A percentile compares a stretch with the other conserved stretches of the same genome.
These are phyloP conservation scores for Rhodophaea formosa DNA, from an alignment of 2,888 invertebrate species.

Conservation along the genomic window DNA sequence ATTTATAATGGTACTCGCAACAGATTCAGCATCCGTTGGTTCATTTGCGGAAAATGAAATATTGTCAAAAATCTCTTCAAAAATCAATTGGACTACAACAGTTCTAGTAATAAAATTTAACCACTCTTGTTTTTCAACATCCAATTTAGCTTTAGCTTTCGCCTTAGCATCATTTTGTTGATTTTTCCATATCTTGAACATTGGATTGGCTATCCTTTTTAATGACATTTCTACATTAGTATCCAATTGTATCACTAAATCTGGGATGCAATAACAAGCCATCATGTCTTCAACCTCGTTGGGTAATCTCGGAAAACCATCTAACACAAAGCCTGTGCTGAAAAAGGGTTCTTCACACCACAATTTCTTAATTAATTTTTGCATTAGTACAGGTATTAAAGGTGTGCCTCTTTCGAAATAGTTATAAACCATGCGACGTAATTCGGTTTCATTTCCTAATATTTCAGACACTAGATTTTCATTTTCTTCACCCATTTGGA, in stretches of 20 bases:
- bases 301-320: constrained; percentile 82
- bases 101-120: constrained; percentile 48
- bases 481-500: constrained; percentile 62
- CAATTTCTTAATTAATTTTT: constrained; percentile 63
- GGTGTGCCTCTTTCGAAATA: constrained; percentile 75
- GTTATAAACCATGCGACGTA: constrained; percentile 58
- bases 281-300: constrained; percentile 79
- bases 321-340: constrained; percentile 78
- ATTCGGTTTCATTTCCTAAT: constrained; percentile 59
- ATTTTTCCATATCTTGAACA: constrained; percentile 62
- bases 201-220: constrained; percentile 50
- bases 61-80: constrained; percentile 53
- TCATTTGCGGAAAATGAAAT: constrained; percentile 31
- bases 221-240: constrained; percentile 50
- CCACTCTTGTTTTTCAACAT: constrained; percentile 50
- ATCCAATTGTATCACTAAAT: constrained; percentile 78
- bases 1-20: constrained; percentile 70
- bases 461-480: constrained; percentile 50
- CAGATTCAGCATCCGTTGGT: constrained; percentile 31
- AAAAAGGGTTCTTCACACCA: constrained; percentile 79
- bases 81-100: constrained; percentile 51
- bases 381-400: constrained; percentile 65
- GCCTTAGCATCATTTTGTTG: constrained; percentile 60
- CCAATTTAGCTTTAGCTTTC: constrained; percentile 42
- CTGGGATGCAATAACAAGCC: constrained; percentile 77